Conservation (phyloP, 1,140 invertebrate genomes). For the Parapsyche elsis region DNA sequence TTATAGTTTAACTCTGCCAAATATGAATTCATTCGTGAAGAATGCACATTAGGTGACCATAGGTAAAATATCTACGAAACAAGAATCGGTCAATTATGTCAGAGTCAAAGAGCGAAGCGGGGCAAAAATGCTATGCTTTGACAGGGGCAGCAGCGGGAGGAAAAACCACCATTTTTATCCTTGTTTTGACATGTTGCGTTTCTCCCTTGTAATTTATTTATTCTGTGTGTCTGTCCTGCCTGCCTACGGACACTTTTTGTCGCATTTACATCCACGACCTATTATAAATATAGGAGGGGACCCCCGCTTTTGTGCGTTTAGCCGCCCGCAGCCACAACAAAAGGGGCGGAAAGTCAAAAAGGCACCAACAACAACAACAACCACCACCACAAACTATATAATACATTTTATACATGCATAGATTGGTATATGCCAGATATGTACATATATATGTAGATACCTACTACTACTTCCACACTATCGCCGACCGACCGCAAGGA, state of each 20-base stretch:
- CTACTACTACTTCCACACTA: too few relatives aligned
- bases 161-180: constrained; percentile 43
- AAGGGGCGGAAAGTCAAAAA: constrained; percentile 38
- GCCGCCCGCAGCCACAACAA: constrained; percentile 34
- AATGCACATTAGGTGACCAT: too few relatives aligned
- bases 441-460: too few relatives aligned
- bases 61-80: too few relatives aligned
- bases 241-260: not conserved
- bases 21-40: too few relatives aligned
- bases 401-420: too few relatives aligned
- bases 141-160: not conserved
- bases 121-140: constrained; percentile 31
- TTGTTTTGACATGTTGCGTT: constrained; percentile 44
- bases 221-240: constrained; percentile 20
- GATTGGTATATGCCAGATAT: too few relatives aligned
- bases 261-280: not conserved
- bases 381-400: too few relatives aligned
- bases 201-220: constrained; percentile 41
- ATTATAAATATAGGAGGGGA: not conserved
- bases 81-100: constrained; percentile 40
- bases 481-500: too few relatives aligned
- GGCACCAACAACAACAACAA: not conserved
- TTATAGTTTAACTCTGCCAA: too few relatives aligned
- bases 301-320: constrained; percentile 28
- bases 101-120: constrained; percentile 37